phyloP scores from a whole-genome alignment of 2,113 vertebrate genomes.

The Salvelinus fontinalis region DNA sequence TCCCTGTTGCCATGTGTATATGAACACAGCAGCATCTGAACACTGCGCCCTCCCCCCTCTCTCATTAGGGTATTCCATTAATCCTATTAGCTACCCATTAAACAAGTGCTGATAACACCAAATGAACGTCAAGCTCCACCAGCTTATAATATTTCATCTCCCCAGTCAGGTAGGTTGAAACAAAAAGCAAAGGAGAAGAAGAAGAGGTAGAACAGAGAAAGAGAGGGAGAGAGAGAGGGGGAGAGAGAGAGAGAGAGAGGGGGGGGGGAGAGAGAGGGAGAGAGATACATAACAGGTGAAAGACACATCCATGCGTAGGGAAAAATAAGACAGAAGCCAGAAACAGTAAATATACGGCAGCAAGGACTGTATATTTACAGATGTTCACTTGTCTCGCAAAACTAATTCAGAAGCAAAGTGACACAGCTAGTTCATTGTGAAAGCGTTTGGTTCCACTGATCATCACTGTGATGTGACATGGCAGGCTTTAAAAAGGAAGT shows the following conservation, averaged over 20 bases:
- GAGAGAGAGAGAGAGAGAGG: too few species aligned
- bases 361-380: constrained; percentile 46
- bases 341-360: constrained; percentile 44
- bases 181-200: constrained; percentile 35
- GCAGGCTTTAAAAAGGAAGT: background rate
- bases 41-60: background rate
- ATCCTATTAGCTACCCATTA: constrained; percentile 77
- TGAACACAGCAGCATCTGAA: constrained; percentile 1
- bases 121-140: constrained; percentile 67
- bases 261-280: too few species aligned
- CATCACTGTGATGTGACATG: constrained; percentile 40
- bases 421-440: constrained; percentile 21
- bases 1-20: constrained; percentile 35
- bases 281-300: background rate
- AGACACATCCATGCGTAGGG: background rate
- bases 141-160: constrained; percentile 51
- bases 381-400: constrained; percentile 20
- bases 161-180: background rate
- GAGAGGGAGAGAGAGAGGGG: background rate
- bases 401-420: constrained; percentile 22
- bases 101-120: constrained; percentile 71
- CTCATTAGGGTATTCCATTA: constrained; percentile 49
- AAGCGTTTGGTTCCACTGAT: constrained; percentile 41
- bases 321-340: constrained; percentile 30
- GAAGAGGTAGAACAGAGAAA: constrained; percentile 32